A percentile compares a stretch with the other conserved stretches of the same genome.
Conservation (phyloP, 2,113 vertebrate species). For the Puma concolor region DNA sequence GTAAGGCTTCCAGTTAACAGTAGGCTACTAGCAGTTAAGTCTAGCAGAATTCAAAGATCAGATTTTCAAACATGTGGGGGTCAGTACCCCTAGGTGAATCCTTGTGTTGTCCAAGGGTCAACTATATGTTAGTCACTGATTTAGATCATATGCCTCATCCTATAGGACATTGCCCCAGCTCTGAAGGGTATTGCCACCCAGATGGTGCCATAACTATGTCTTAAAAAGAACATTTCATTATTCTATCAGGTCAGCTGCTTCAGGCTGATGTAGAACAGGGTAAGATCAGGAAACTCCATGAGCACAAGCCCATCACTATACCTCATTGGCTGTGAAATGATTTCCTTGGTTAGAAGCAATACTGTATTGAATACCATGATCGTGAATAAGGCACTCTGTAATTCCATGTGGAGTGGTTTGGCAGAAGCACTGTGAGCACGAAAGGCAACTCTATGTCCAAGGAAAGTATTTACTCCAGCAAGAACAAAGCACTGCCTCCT, state of each 20-base stretch:
- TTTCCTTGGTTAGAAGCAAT: background rate
- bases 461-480: background rate
- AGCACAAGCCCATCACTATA: background rate
- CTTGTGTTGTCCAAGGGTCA: background rate
- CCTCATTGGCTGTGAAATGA: background rate
- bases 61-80: background rate
- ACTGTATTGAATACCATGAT: background rate
- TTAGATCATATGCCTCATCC: background rate
- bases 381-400: background rate
- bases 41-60: background rate
- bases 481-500: background rate
- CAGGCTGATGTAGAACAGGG: background rate
- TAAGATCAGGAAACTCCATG: background rate
- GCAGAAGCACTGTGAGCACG: background rate
- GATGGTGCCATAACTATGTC: background rate
- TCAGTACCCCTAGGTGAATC: background rate
- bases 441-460: background rate
- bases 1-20: background rate
- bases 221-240: background rate
- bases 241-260: background rate
- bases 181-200: background rate
- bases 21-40: background rate
- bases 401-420: background rate
- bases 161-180: background rate
- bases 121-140: background rate